Base-by-base conservation (phyloP, 2,888 invertebrate species). In the Apantesis nais region DNA sequence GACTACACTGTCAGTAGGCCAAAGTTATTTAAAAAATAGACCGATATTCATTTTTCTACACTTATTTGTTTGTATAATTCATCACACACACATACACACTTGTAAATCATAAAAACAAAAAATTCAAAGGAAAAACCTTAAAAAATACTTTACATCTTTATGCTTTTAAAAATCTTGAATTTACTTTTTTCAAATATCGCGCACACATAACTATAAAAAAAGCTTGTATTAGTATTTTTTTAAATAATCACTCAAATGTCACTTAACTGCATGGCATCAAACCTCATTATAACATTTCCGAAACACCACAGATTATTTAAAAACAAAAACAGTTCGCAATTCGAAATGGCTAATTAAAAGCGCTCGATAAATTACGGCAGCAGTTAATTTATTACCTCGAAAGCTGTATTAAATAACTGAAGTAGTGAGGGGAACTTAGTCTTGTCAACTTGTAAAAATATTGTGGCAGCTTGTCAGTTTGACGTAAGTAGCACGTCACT, bases 361-460 rank as follows among this genome's bases (percentile, higher is more conserved):
- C 62, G 11, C 39, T 37, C 31, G 41, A 62, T 68, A 44, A 68
- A 37, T 69, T 71, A 60, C 41, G 22, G 66, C 29, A 41, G 60
- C 66, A 52, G 73, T 74, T 74, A 78, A 79, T 78, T 79, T 67
- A 67, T 67, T 61, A 62, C 61, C 25, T 25, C 44, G 7, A 61
- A 41, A 61, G 44, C 61, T 29, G 29, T 64, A 19, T 29, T 25
- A 58, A 48, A 48, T 48, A 48, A 58, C 19, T 60, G 19, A 25
- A 52, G 19, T 62, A 62, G 62, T 31, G 19, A 68, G 58, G 55
- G 68, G 71, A 65, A 60, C 55, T 41, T 12, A 55, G n/a, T 9
- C 14, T 60, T 39, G 71, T 72, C 73, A 66, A 67, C 25, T 60
- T 78, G 76, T 80, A 72, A 76, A 65, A 81, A 81, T 62, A 71